These are phyloP conservation scores for Balanococcus diminutus DNA, from an alignment of 2,888 invertebrate species.

Conservation along the genomic window DNA sequence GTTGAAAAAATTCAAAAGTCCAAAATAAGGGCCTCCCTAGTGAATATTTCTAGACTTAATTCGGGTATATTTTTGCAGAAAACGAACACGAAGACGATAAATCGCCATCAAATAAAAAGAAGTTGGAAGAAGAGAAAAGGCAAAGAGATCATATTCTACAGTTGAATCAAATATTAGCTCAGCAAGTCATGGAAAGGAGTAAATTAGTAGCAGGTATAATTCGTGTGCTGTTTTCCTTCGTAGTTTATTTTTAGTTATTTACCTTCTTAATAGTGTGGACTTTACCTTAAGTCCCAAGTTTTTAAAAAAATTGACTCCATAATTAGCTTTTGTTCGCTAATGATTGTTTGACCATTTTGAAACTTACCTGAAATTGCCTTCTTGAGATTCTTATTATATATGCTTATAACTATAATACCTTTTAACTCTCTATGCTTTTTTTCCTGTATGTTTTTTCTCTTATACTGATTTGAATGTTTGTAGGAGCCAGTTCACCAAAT, in stretches of 20 bases:
- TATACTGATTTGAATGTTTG: slow-evolving; percentile 43
- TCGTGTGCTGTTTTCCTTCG: neutral
- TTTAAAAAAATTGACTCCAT: neutral
- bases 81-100: slow-evolving; percentile 60
- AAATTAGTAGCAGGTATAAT: slow-evolving; percentile 92
- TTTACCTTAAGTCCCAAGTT: neutral
- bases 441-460: slow-evolving; percentile 11
- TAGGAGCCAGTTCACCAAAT: slow-evolving; percentile 49
- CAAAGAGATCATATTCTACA: slow-evolving; percentile 88
- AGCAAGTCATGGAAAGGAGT: slow-evolving; percentile 93
- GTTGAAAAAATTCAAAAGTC: no score
- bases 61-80: slow-evolving; percentile 41
- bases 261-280: neutral
- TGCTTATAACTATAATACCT: neutral
- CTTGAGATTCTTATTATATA: neutral
- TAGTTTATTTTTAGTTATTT: neutral
- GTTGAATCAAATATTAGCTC: slow-evolving; percentile 88
- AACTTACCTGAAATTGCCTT: neutral
- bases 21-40: no score
- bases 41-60: neutral
- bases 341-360: neutral
- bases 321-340: slow-evolving; percentile 12
- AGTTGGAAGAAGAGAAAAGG: slow-evolving; percentile 81
- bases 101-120: slow-evolving; percentile 69
- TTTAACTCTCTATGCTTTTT: neutral